These are phyloP conservation scores for Aphaenogaster rudis DNA, from an alignment of 1,140 invertebrate genomes.

Conservation along the genomic window DNA sequence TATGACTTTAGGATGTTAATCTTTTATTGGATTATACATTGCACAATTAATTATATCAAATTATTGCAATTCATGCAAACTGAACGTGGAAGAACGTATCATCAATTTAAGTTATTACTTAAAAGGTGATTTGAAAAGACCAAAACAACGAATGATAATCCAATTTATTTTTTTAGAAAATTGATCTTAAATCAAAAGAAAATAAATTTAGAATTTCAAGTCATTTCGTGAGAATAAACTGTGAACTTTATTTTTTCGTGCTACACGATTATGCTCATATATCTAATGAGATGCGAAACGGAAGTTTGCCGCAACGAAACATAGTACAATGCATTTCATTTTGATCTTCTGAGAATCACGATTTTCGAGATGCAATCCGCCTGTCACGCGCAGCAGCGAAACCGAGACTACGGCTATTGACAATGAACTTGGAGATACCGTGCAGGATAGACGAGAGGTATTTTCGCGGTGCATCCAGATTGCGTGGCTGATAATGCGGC, in stretches of 20 bases:
- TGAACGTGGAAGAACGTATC: too few relatives aligned
- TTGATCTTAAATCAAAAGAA: not conserved
- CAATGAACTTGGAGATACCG: conserved; percentile 62
- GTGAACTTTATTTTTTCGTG: not conserved
- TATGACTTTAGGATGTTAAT: conserved; percentile 3
- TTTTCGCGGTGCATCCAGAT: conserved; percentile 71
- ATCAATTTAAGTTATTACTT: not conserved
- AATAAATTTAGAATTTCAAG: not conserved
- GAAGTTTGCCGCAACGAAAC: not conserved
- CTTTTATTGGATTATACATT: not conserved
- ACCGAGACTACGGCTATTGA: conserved; percentile 63
- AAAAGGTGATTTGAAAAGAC: not conserved
- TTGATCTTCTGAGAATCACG: not conserved
- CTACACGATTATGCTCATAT: not conserved
- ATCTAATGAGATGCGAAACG: not conserved
- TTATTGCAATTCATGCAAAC: not conserved
- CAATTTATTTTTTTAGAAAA: not conserved
- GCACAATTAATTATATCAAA: not conserved
- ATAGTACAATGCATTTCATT: not conserved
- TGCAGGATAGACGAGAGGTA: conserved; percentile 9
- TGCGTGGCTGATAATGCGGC: conserved; percentile 67
- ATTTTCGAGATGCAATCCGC: conserved; percentile 47
- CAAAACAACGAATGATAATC: not conserved
- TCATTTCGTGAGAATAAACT: not conserved
- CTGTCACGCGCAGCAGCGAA: conserved; percentile 34